Conservation (phyloP, 2,888 invertebrate species). For the Hirtodrosophila trivittata region DNA sequence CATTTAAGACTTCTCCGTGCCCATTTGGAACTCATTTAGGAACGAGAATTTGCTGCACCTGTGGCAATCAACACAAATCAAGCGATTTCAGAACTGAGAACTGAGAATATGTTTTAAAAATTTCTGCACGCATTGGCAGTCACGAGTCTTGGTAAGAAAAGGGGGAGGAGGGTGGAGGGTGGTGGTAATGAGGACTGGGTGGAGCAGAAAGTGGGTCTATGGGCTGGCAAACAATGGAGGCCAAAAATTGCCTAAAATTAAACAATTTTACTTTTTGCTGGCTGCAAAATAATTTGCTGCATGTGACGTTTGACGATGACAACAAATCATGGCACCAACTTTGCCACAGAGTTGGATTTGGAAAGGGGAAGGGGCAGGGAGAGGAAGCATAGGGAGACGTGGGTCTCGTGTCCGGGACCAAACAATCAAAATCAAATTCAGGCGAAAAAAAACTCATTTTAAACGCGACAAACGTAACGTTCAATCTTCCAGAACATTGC, state of each 20-base stretch:
- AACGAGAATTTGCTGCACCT: slow-evolving; percentile 25
- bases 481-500: slow-evolving; percentile 82
- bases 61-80: slow-evolving; percentile 35
- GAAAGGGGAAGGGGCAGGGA: background rate
- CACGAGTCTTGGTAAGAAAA: slow-evolving; percentile 9
- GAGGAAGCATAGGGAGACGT: background rate
- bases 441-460: slow-evolving; percentile 76
- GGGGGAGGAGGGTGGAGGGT: background rate
- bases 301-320: slow-evolving; percentile 58
- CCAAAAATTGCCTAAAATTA: slow-evolving; percentile 65
- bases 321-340: slow-evolving; percentile 48
- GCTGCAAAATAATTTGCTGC: slow-evolving; percentile 65
- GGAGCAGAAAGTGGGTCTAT: slow-evolving; percentile 21
- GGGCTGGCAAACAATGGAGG: slow-evolving; percentile 30
- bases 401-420: slow-evolving; percentile 62
- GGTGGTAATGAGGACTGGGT: slow-evolving; percentile 14
- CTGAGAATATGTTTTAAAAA: slow-evolving; percentile 48
- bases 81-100: slow-evolving; percentile 28
- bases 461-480: slow-evolving; percentile 82
- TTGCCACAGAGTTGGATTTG: background rate
- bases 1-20: background rate
- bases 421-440: slow-evolving; percentile 80
- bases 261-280: slow-evolving; percentile 64
- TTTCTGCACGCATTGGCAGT: slow-evolving; percentile 47
- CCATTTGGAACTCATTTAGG: background rate